Evolutionary conservation across 2,888 invertebrate genomes (phyloP), one percentile per base, ranked within the genome.

Genomic region (Stramonita haemastoma): DNA sequence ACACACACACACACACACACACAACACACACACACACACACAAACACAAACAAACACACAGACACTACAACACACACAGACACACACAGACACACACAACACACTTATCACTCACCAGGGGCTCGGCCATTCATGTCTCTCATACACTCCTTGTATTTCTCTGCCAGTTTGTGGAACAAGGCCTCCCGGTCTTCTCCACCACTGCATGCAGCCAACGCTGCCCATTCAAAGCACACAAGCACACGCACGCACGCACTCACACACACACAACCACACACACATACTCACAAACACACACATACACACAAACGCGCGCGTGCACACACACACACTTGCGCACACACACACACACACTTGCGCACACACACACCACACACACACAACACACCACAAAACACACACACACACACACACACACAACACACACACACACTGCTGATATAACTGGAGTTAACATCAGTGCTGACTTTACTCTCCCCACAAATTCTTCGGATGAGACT

Each of bases 131-230:
- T 81, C 95, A 95, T 95, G 86, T 95, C 94, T 11, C 89, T 87
- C 94, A 95, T 94, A 81, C 94, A 93, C 15, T 92, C 91, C 85
- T 92, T 93, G 89, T 94, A 95, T n/a, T 92, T 88, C 26, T 90
- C n/a, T 19, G 94, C 93, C 26, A 95, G 84, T 19, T 90, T 86
- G 22, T 77, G 46, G 86, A 93, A 94, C 32, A 94, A 86, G 19
- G 91, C 85, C 46, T 93, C 93, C 84, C 66, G 90, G 86, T 92
- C 92, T 34, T 56, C 57, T 36, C 87, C 66, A 17, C 87, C 90
- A 26, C 91, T 91, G 84, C 86, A 79, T 15, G 91, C 90, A 32
- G 90, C 89, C 56, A 94, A 87, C 8, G 93, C 93, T 94, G 88
- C 46, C 66, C 66, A 66, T 26, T 6, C 66, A 66, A 66, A 2